Conservation (phyloP, 2,113 vertebrate species). For the Equus quagga region DNA sequence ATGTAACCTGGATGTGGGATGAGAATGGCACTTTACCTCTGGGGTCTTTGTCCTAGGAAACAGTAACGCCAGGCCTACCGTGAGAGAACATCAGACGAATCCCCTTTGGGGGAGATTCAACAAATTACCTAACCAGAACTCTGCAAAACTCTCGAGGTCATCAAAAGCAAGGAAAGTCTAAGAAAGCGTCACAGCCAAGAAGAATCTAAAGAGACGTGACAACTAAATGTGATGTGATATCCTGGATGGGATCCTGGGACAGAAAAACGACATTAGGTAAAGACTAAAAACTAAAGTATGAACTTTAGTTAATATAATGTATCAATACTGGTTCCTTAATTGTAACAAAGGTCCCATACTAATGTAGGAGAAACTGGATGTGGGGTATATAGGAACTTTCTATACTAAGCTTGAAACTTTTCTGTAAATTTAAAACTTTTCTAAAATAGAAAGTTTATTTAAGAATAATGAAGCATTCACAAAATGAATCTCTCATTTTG, state of each 20-base stretch:
- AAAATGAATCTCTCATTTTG: background rate
- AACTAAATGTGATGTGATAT: background rate
- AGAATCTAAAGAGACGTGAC: background rate
- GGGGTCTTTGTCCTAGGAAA: background rate
- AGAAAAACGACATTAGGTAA: background rate
- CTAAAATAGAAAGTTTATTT: background rate
- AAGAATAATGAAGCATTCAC: background rate
- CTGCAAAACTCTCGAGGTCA: background rate
- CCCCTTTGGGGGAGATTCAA: no score
- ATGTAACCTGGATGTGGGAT: background rate
- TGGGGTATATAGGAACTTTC: background rate
- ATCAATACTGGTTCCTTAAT: background rate
- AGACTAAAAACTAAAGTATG: background rate
- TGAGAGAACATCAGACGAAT: background rate
- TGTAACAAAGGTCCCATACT: no score
- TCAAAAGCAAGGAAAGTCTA: background rate
- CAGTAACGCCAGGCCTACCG: no score
- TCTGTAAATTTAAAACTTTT: background rate
- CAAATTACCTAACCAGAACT: background rate
- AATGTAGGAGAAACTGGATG: accelerated
- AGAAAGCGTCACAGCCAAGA: background rate
- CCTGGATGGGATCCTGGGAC: background rate
- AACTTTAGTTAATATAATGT: background rate
- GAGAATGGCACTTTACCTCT: background rate
- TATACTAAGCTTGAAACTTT: background rate